Conservation (phyloP, 2,888 invertebrate species). For the Neria commutata region DNA sequence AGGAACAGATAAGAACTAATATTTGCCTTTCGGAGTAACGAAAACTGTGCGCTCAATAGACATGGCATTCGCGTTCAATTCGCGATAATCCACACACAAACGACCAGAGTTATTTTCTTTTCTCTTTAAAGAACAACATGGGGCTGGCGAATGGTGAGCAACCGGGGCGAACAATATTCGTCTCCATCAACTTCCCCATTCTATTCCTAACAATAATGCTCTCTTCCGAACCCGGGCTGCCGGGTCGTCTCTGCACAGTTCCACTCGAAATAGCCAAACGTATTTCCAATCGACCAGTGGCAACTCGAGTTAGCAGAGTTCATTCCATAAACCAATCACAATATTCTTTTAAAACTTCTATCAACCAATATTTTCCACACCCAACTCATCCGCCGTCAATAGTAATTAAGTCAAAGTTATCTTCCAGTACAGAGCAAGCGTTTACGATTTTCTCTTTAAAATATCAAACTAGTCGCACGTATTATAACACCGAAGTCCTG, state of each 20-base stretch:
- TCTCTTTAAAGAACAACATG: background rate
- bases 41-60: background rate
- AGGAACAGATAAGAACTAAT: background rate
- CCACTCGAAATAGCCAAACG: background rate
- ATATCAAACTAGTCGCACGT: background rate
- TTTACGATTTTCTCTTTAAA: background rate
- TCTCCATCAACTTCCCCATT: background rate
- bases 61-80: background rate
- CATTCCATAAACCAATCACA: background rate
- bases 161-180: background rate
- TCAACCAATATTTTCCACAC: background rate
- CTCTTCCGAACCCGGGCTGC: background rate
- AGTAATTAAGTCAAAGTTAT: background rate
- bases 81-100: slow-evolving; percentile 4
- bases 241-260: background rate
- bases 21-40: background rate
- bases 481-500: background rate
- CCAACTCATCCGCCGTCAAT: background rate
- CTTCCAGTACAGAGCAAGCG: background rate
- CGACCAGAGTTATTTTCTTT: slow-evolving; percentile 2
- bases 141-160: slow-evolving; percentile 1
- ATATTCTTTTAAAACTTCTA: background rate
- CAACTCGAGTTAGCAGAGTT: background rate
- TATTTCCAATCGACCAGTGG: background rate
- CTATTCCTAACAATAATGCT: background rate